Evolutionary conservation across 2,797 vertebrate genomes (phyloP), one percentile per base, ranked within the genome.

Genomic region (Diceros bicornis): DNA sequence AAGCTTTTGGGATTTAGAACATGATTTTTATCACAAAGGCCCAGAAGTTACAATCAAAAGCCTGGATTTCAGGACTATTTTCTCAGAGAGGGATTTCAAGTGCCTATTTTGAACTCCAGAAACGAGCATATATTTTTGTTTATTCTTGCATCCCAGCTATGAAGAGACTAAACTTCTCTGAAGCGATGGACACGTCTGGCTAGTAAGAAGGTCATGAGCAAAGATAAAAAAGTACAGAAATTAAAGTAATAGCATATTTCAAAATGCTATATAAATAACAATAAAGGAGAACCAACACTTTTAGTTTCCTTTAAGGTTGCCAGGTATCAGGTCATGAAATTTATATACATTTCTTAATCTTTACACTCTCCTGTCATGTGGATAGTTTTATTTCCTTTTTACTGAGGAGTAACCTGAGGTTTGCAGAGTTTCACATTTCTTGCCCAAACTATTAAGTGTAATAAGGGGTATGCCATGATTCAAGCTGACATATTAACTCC

Each of bases 231-330:
- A 41, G 13, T 59, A n/a, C 25, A 85, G 23, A 77, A 71, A 47
- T 57, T 41, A 78, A 95, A 91, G n/a, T 72, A 72, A 55, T 32
- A 87, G 72, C 2, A 18, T 89, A 82, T 77, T 94, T 91, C 20
- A 89, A 86, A 89, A 86, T 82, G 59, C 21, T 69, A 7, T 7
- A 34, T 52, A 66, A 88, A 78, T 64, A 61, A 21, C 14, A 79
- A 44, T 83, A 87, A 90, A 86, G 6, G 16, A 87, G 23, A 79
- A 27, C 1, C 18, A 78, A 72, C 20, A 44, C 29, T 90, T 93
- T 47, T 50, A 64, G 66, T 93, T 96, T 95, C 64, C 25, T 84
- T 91, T 83, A 74, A 86, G 23, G 27, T 13, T 71, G 14, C 25
- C 37, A 62, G n/a, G 7, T 88, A 52, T 72, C 62, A 59, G 23